Percentiles rank a stretch among this genome's conserved stretches.
Evolutionary conservation across 2,888 invertebrate species (phyloP).

Genomic region (Erynnis tages): DNA sequence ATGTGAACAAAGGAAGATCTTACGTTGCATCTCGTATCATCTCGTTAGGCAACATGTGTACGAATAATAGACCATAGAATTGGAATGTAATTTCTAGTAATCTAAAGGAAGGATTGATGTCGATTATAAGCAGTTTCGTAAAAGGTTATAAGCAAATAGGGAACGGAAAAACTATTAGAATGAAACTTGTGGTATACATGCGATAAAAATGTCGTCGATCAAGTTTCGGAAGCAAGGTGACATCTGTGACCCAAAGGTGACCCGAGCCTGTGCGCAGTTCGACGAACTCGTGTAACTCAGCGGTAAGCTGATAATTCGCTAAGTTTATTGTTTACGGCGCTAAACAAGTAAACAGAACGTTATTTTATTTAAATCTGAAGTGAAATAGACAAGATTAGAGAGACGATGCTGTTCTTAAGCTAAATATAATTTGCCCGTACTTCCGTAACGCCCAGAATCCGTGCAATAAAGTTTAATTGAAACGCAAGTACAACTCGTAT

Average conservation of each 20-base stretch:
- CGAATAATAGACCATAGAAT: not conserved
- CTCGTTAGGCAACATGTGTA: constrained; percentile 10
- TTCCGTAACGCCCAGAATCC: not conserved
- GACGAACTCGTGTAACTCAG: constrained; percentile 49
- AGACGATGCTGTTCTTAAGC: too few relatives aligned
- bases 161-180: constrained; percentile 50
- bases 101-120: not conserved
- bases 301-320: constrained; percentile 23
- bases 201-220: constrained; percentile 66
- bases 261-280: constrained; percentile 58
- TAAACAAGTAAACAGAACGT: not conserved
- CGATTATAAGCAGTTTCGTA: not conserved
- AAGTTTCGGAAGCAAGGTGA: constrained; percentile 76
- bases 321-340: constrained; percentile 18
- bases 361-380: not conserved
- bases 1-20: constrained; percentile 26
- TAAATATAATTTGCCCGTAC: too few relatives aligned
- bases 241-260: constrained; percentile 73
- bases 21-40: constrained; percentile 24
- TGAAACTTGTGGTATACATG: constrained; percentile 54
- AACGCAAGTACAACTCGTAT: not conserved
- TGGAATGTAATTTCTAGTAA: not conserved
- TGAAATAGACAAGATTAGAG: not conserved
- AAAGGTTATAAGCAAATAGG: constrained; percentile 11
- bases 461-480: not conserved